Evolutionary conservation across 2,797 vertebrate species (phyloP).

Genomic region (Tadarida brasiliensis): DNA sequence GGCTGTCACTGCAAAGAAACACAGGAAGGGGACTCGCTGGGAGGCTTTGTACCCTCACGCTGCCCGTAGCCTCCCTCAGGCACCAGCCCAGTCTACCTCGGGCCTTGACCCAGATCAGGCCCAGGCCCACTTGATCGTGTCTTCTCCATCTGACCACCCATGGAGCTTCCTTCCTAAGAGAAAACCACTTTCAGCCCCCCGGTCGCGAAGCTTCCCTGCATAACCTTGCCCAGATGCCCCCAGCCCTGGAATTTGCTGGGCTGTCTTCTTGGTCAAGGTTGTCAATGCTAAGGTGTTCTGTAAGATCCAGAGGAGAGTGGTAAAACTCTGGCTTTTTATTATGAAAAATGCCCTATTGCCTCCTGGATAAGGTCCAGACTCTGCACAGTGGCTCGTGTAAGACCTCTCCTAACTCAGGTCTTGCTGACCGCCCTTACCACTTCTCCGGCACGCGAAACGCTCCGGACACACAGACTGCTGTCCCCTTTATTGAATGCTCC

Average conservation of each 20-base stretch:
- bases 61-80: not conserved
- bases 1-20: constrained; percentile 92
- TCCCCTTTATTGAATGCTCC: not conserved
- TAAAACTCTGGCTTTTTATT: not conserved
- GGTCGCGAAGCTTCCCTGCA: not conserved
- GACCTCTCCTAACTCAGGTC: not conserved
- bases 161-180: not conserved
- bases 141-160: not conserved
- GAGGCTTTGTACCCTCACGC: not conserved
- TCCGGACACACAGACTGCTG: not conserved
- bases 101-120: not conserved
- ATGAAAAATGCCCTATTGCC: not conserved
- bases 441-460: not conserved
- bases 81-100: not conserved
- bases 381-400: not conserved
- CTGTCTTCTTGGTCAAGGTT: not conserved
- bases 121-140: not conserved
- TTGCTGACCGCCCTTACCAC: not conserved
- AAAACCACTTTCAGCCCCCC: not conserved
- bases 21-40: not conserved
- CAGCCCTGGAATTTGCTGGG: not conserved
- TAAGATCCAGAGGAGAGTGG: not conserved
- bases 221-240: not conserved
- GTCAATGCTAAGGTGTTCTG: not conserved
- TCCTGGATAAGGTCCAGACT: not conserved